phyloP scores from a whole-genome alignment of 2,113 vertebrate species.

The Nestor notabilis region DNA sequence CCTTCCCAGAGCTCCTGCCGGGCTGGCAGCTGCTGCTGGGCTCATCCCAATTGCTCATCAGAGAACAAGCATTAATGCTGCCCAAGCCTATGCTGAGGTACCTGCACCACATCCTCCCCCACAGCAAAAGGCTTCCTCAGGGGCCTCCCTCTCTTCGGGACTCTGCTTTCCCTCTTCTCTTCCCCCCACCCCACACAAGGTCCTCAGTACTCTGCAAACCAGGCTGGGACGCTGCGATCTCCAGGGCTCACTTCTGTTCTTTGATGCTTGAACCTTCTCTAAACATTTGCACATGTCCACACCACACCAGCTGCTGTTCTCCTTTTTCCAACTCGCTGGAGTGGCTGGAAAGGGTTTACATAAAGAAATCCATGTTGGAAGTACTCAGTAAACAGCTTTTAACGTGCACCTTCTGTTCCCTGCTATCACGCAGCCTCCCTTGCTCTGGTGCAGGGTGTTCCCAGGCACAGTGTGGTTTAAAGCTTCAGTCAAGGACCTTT shows the following conservation, averaged over 20 bases:
- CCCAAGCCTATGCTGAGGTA: neutral
- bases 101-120: neutral
- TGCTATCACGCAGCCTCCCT: neutral
- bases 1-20: neutral
- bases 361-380: neutral
- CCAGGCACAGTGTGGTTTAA: neutral
- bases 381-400: neutral
- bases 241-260: neutral
- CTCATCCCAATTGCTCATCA: neutral
- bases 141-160: neutral
- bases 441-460: neutral
- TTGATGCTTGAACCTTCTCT: neutral
- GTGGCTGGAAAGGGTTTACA: neutral
- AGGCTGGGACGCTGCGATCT: neutral
- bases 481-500: neutral
- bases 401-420: neutral
- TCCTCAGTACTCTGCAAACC: neutral
- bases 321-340: neutral
- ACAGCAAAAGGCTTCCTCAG: neutral
- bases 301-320: accelerated
- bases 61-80: accelerated
- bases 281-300: neutral
- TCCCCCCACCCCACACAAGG: neutral
- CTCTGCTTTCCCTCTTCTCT: neutral
- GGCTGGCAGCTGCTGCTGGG: neutral